phyloP scores from a whole-genome alignment of 1,140 invertebrate genomes.

The Babylonia areolata region DNA sequence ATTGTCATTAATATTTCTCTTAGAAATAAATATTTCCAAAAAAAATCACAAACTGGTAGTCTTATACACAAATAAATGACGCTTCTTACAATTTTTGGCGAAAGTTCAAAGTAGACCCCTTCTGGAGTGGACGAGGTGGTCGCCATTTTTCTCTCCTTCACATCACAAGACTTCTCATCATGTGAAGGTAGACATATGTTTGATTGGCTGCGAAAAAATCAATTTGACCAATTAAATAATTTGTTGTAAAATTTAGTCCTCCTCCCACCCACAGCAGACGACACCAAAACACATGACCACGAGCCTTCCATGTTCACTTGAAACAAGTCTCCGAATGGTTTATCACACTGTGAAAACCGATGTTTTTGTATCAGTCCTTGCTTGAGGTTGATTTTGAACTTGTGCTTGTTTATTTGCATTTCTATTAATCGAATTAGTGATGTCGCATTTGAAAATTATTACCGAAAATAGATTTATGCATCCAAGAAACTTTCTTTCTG shows the following conservation, averaged over 20 bases:
- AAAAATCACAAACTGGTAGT: too few species aligned
- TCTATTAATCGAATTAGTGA: too few species aligned
- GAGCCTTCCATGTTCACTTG: neutral
- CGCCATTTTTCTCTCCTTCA: neutral
- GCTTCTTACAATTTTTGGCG: constrained; percentile 31
- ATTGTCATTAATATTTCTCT: too few species aligned
- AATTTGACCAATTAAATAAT: neutral
- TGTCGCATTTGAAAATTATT: too few species aligned
- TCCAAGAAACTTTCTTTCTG: too few species aligned
- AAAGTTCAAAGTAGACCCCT: constrained; percentile 30
- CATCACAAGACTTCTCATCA: neutral
- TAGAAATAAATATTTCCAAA: too few species aligned
- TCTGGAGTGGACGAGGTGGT: constrained; percentile 3
- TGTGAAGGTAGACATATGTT: neutral
- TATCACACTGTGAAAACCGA: too few species aligned
- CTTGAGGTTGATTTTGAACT: too few species aligned
- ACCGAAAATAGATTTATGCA: too few species aligned
- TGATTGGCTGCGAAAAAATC: neutral
- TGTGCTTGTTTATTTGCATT: too few species aligned
- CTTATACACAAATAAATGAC: neutral
- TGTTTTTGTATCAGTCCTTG: too few species aligned
- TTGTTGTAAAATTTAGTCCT: neutral
- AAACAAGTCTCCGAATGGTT: too few species aligned
- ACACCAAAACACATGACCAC: neutral
- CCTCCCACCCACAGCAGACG: neutral